Evolutionary conservation across 2,113 vertebrate species (phyloP).

Genomic region (Neolamprologus caudopunctatus): DNA sequence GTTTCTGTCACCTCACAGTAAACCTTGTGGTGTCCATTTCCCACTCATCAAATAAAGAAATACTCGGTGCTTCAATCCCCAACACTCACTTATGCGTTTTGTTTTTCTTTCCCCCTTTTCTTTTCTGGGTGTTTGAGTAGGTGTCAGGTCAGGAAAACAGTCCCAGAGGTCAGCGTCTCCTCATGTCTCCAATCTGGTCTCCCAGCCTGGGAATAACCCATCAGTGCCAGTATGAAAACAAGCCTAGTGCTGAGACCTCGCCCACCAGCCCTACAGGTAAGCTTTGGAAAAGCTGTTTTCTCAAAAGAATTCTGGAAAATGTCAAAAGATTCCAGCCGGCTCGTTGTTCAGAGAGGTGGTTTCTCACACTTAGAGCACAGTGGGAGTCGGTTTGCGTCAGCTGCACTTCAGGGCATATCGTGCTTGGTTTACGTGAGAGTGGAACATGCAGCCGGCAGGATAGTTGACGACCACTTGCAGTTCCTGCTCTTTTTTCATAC

Average conservation of each 20-base stretch:
- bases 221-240: constrained; percentile 81
- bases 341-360: background rate
- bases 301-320: background rate
- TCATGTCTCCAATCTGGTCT: constrained; percentile 88
- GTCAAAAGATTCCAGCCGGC: background rate
- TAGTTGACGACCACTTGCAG: background rate
- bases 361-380: background rate
- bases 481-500: background rate
- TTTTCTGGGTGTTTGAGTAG: constrained; percentile 52
- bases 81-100: background rate
- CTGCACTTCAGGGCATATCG: background rate
- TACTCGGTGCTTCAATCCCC: background rate
- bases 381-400: background rate
- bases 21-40: background rate
- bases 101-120: background rate
- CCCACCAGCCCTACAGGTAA: constrained; percentile 7
- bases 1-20: background rate
- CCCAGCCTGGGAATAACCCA: constrained; percentile 81
- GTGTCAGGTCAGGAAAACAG: constrained; percentile 90
- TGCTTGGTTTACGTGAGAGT: background rate
- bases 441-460: background rate
- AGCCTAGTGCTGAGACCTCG: background rate
- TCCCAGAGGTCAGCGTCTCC: constrained; percentile 78
- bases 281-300: background rate
- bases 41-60: background rate